Evolutionary conservation across 2,888 invertebrate species (phyloP).

Genomic region (Aphelenchoides bicaudatus): DNA sequence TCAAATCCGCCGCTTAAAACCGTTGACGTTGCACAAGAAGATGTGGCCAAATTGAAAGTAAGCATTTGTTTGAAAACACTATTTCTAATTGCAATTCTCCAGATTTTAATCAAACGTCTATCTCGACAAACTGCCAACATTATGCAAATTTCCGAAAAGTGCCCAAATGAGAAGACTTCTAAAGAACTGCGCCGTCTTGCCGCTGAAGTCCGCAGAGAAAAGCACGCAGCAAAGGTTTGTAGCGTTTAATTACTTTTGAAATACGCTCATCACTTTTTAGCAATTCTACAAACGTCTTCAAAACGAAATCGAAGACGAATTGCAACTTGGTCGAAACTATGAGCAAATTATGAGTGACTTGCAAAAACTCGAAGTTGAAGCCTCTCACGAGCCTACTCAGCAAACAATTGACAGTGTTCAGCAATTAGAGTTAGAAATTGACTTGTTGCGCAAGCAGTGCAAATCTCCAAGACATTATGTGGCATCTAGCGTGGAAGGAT

Average conservation of each 20-base stretch:
- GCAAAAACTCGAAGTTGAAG: slow-evolving; percentile 26
- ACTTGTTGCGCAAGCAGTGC: slow-evolving; percentile 36
- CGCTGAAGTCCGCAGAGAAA: slow-evolving; percentile 23
- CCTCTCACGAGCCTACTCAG: slow-evolving; percentile 16
- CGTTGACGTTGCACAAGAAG: slow-evolving; percentile 32
- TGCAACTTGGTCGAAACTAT: slow-evolving; percentile 30
- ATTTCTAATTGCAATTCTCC: neutral
- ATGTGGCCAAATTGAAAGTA: slow-evolving; percentile 31
- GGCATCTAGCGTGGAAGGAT: slow-evolving; percentile 32
- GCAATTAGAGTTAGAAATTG: slow-evolving; percentile 32
- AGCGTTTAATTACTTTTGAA: neutral
- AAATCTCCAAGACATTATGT: slow-evolving; percentile 29
- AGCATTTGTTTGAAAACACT: neutral
- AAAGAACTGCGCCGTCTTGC: slow-evolving; percentile 9
- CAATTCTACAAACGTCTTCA: slow-evolving; percentile 23
- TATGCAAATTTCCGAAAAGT: slow-evolving; percentile 13
- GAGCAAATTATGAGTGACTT: slow-evolving; percentile 30
- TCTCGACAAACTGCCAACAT: slow-evolving; percentile 14
- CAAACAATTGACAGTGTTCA: slow-evolving; percentile 20
- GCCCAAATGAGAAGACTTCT: slow-evolving; percentile 10
- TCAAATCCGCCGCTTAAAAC: slow-evolving; percentile 26
- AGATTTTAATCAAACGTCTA: slow-evolving; percentile 6
- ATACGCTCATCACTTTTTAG: slow-evolving; percentile 9
- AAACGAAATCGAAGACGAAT: slow-evolving; percentile 37
- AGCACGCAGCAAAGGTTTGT: slow-evolving; percentile 27